These are phyloP conservation scores for Elegia similella DNA, from an alignment of 2,888 invertebrate genomes.

Conservation along the genomic window DNA sequence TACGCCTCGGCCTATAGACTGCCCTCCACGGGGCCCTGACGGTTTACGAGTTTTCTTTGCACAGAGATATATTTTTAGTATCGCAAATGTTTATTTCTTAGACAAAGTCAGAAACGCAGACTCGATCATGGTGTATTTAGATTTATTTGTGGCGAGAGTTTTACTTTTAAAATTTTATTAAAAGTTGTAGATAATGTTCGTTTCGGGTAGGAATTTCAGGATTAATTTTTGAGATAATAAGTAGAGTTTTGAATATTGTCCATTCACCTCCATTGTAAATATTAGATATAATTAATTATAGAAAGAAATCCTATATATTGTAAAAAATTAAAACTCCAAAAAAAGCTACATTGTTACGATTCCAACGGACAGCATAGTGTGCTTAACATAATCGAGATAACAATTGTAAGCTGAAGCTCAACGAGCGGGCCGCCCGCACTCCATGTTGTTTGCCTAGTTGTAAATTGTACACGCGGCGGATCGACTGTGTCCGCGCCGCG, in stretches of 20 bases:
- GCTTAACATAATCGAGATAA: slow-evolving; percentile 61
- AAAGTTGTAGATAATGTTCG: slow-evolving; percentile 78
- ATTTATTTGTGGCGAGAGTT: slow-evolving; percentile 72
- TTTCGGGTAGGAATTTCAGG: slow-evolving; percentile 77
- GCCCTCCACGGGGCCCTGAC: slow-evolving; percentile 23
- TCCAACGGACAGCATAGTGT: slow-evolving; percentile 61
- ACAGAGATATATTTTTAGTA: slow-evolving; percentile 31
- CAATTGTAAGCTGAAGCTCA: slow-evolving; percentile 65
- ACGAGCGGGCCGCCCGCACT: slow-evolving; percentile 38
- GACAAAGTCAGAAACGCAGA: slow-evolving; percentile 52
- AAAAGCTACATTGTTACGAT: slow-evolving; percentile 78
- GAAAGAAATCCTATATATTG: slow-evolving; percentile 81
- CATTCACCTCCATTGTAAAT: slow-evolving; percentile 82
- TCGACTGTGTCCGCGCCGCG: slow-evolving; percentile 18
- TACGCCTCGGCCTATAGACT: slow-evolving; percentile 26
- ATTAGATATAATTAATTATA: slow-evolving; percentile 81
- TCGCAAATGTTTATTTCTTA: slow-evolving; percentile 25
- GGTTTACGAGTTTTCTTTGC: slow-evolving; percentile 23
- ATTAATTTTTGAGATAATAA: slow-evolving; percentile 67
- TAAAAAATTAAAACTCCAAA: slow-evolving; percentile 79
- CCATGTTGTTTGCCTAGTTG: slow-evolving; percentile 37
- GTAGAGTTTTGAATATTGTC: slow-evolving; percentile 77
- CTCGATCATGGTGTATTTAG: slow-evolving; percentile 68
- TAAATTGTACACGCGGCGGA: slow-evolving; percentile 41
- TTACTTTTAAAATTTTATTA: slow-evolving; percentile 74